Conservation (phyloP, 1,140 invertebrate genomes). For the Heterodera schachtii region DNA sequence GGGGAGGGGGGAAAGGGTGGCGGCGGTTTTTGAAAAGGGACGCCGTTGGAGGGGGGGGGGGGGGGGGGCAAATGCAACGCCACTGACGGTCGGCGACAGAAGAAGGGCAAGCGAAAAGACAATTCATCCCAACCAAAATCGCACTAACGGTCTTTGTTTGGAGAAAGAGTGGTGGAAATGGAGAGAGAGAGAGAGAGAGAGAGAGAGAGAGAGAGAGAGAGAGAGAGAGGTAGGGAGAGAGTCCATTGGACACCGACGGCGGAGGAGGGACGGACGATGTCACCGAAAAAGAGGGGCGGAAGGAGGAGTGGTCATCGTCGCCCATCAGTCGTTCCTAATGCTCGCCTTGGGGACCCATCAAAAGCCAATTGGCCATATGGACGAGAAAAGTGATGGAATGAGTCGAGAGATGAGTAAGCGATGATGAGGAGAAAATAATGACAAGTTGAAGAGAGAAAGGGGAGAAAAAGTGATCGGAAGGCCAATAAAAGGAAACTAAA, state of each 20-base stretch:
- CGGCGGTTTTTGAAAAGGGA: conserved; percentile 21
- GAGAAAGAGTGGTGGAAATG: neutral
- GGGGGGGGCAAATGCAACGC: neutral
- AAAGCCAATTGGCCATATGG: neutral
- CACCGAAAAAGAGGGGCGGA: neutral
- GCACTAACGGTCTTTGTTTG: conserved; percentile 10
- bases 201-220: too few relatives aligned
- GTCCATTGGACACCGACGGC: neutral
- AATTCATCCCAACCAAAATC: neutral
- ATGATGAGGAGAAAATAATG: neutral
- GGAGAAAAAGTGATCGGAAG: neutral
- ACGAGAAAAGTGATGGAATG: neutral
- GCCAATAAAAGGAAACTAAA: neutral
- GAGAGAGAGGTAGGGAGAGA: too few relatives aligned
- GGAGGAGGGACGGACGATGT: neutral
- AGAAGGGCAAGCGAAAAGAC: neutral
- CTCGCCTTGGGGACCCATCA: neutral
- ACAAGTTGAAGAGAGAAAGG: neutral
- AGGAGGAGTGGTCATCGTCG: neutral
- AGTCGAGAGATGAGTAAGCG: neutral
- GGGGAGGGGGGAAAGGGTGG: neutral
- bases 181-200: too few relatives aligned
- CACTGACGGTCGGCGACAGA: neutral
- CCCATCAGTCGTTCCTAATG: neutral
- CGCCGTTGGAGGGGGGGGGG: neutral